Evolutionary conservation across 2,888 invertebrate species (phyloP), one percentile per base, ranked within the genome.

Genomic region (Venustoraphidia nigricollis): DNA sequence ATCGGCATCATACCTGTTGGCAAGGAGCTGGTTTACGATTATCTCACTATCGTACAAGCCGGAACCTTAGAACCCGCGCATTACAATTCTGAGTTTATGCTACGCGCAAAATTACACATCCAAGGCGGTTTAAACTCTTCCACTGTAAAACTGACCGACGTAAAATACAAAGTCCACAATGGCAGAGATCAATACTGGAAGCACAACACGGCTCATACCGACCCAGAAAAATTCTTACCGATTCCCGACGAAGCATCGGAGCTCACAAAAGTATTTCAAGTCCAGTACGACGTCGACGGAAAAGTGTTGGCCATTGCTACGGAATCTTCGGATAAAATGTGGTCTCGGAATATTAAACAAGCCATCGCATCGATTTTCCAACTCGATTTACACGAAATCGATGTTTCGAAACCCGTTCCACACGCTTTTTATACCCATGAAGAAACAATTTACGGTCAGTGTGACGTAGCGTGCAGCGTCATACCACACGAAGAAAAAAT

Each of bases 21-120:
- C 41, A 67, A 73, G 54, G 72, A 73, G 48, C 46, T 63, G 14
- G 54, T 62, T 41, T 70, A 66, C 57, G 58, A 62, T 36, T 70
- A 68, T 52, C 54, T 60, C 45, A 66, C 62, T n/a, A 57, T 60
- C 44, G 59, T 66, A 27, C 63, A 62, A 50, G 59, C 64, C n/a
- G 66, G 64, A 9, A 59, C 62, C 13, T 54, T 62, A 27, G 53
- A 62, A 5, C 67, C 68, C 8, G 52, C 51, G 14, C 50, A 58
- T 0, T 63, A 57, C 45, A 61, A 59, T 3, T 67, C 67, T 3
- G 56, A 63, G 36, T 66, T 64, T 52, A 51, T 55, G 2, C 56
- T 70, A 9, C 53, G 59, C 9, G 67, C 65, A 38, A 56, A 58
- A 43, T 53, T 70, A n/a, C 59, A 62, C 42, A 50, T 66, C 3